Conservation (phyloP, 2,113 vertebrate genomes). For the Lophochroa leadbeateri region DNA sequence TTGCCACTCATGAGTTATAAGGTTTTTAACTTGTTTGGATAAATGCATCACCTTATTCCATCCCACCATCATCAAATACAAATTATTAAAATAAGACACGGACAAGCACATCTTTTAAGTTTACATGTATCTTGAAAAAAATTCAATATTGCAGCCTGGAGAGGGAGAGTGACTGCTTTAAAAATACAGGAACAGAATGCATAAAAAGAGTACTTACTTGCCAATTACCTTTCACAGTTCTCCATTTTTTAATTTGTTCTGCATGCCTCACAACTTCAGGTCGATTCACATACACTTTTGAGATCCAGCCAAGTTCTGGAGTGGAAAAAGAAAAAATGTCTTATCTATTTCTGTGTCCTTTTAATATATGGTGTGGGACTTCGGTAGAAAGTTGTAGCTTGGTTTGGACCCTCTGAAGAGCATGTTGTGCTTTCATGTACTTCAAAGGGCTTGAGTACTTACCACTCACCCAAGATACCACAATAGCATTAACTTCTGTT, state of each 20-base stretch:
- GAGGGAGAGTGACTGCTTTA: slow-evolving; percentile 31
- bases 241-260: slow-evolving; percentile 82
- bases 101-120: slow-evolving; percentile 74
- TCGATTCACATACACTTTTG: slow-evolving; percentile 86
- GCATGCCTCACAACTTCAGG: slow-evolving; percentile 88
- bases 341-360: background rate
- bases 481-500: background rate
- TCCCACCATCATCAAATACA: slow-evolving; percentile 72
- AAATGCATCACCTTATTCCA: slow-evolving; percentile 69
- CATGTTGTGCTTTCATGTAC: background rate
- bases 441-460: background rate
- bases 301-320: slow-evolving; percentile 88
- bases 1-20: slow-evolving; percentile 73
- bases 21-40: slow-evolving; percentile 73
- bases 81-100: slow-evolving; percentile 77
- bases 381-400: background rate
- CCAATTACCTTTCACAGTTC: slow-evolving; percentile 87
- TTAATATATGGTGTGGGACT: background rate
- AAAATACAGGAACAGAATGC: slow-evolving; percentile 35
- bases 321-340: background rate
- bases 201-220: slow-evolving; percentile 78
- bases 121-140: slow-evolving; percentile 70
- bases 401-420: background rate
- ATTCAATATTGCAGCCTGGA: slow-evolving; percentile 68
- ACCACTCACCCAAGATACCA: background rate